Evolutionary conservation across 1,140 invertebrate genomes (phyloP), one percentile per base, ranked within the genome.

Genomic region (Leptinotarsa texana): DNA sequence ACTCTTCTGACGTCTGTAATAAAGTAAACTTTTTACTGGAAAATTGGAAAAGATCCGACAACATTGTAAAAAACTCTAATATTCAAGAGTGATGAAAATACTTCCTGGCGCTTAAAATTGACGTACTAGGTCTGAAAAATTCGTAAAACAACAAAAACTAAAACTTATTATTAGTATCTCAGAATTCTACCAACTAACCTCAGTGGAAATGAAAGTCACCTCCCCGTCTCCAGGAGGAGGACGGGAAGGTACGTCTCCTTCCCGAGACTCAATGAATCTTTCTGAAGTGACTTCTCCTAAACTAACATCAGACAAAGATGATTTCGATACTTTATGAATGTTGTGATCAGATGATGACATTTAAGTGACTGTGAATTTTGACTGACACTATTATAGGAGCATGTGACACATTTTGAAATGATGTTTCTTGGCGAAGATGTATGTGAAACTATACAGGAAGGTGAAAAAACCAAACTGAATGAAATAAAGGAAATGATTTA

Each of bases 1-100:
- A 75, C 67, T 79, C 78, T 57, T 79, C 78, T 17, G 71, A 22
- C 57, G 51, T 65, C 78, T 79, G 48, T 21, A 49, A 68, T 5
- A 62, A 62, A 62, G 11, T n/a, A n/a, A 62, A 62, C 21, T 62
- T 17, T 62, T 62, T 62, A n/a, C 61, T 62, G 61, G 21, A 62
- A 62, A 62, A 62, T 42, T 8, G 33, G 33, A 42, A 65, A 72
- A 70, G 6, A 72, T 42, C 33, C 33, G 33, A 11, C 33, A 42
- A 42, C 33, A 17, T 13, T 63, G 13, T 72, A 24, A 72, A n/a
- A 70, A 70, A 70, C n/a, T 70, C 15, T 2, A 47, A 48, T 27
- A 68, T 2, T 22, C 66, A 48, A 8, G 33, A 33, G 6, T 1
- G 6, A 33, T 33, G 33, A 8, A 33, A 33, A 33, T 33, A 33